Percentiles rank a stretch among this genome's conserved stretches.
phyloP scores from a whole-genome alignment of 2,113 vertebrate genomes.

The Apaloderma vittatum region DNA sequence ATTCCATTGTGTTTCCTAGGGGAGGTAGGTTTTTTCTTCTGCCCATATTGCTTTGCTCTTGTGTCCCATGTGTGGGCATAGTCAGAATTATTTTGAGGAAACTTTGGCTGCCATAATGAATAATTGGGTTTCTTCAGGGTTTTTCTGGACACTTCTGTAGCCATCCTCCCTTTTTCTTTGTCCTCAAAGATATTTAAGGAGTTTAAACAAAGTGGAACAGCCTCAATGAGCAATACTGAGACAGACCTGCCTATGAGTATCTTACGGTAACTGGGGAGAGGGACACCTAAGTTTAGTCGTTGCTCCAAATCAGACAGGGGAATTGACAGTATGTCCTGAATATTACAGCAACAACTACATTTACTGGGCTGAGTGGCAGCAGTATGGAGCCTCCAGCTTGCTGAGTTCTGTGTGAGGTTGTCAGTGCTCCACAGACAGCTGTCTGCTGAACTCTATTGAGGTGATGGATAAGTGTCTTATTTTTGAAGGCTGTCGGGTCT shows the following conservation, averaged over 20 bases:
- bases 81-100: background rate
- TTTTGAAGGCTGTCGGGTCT: background rate
- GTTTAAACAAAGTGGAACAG: background rate
- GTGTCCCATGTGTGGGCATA: background rate
- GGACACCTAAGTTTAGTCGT: background rate
- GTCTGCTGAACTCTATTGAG: background rate
- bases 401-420: background rate
- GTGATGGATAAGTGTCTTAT: background rate
- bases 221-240: background rate
- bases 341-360: background rate
- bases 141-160: background rate
- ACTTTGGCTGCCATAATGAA: background rate
- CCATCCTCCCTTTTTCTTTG: background rate
- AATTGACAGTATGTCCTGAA: background rate
- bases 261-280: background rate
- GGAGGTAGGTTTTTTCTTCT: background rate
- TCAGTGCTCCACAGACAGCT: background rate
- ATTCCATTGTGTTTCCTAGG: background rate
- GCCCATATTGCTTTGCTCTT: background rate
- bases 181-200: background rate
- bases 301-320: background rate
- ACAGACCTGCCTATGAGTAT: background rate
- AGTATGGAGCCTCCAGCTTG: background rate
- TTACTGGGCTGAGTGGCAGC: background rate
- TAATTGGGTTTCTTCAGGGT: background rate